Base-by-base conservation (phyloP, 2,797 vertebrate genomes). In the Heteromormyrus szaboi region DNA sequence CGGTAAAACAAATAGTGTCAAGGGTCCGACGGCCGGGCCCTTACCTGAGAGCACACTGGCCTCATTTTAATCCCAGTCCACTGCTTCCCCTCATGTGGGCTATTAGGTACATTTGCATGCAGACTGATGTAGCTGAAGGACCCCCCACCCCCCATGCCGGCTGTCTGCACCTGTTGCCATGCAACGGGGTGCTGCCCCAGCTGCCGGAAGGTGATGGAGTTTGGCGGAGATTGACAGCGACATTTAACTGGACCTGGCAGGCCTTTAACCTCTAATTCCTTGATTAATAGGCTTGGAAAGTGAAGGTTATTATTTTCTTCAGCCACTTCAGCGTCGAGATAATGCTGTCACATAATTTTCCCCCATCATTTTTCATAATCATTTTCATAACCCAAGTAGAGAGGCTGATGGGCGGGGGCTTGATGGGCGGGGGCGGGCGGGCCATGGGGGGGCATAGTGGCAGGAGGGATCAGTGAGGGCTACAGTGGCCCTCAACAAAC, bases 331-430 rank as follows among this genome's bases (percentile, higher is more conserved):
- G 94, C 94, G 91, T 91, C 91, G 91, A 93, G 94, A 95, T 94
- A 94, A 94, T 93, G 93, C 46, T 94, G 94, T 95, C 94, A 93
- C 90, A 91, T 91, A 88, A 83, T 89, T 86, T 91, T 91, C 91
- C 92, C 91, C 53, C 33, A 93, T 94, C 93, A 94, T 94, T 95
- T 95, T 93, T 95, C 93, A 95, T 95, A 94, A 95, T 92, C 85
- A 91, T 90, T 87, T 89, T 3, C 92, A 94, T 95, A 95, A 95
- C 92, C 94, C 92, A 91, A 90, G 91, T 90, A 91, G 89, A 87
- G 92, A 2, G 93, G 91, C 94, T 93, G 89, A 85, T 59, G 11
- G 79, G 17, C 6, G 37, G 14, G 50, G 37, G n/a, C n/a, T 29
- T 29, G 41, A 33, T 22, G 41, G 17, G 37, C 25, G 41, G 14